These are phyloP conservation scores for Montipora efflorescens DNA, from an alignment of 64 coral and sea anemone genomes.

Conservation along the genomic window DNA sequence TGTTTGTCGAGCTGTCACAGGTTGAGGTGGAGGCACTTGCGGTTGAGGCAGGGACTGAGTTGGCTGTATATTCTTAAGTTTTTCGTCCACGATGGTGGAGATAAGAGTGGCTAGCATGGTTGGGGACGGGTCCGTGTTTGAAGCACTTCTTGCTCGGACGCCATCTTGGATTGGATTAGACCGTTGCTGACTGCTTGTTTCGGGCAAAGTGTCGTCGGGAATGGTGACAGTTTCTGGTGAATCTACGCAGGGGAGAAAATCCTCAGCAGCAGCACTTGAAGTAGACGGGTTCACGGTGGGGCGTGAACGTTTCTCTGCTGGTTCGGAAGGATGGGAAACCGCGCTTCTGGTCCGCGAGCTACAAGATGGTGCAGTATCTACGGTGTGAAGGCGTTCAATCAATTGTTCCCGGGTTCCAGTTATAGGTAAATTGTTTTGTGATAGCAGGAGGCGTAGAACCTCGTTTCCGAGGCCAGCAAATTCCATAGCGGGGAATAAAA, in stretches of 20 bases:
- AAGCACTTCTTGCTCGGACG: not conserved
- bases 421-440: not conserved
- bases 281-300: not conserved
- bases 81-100: not conserved
- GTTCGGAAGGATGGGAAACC: not conserved
- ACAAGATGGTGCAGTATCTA: not conserved
- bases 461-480: not conserved
- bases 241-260: not conserved
- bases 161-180: not conserved
- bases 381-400: not conserved
- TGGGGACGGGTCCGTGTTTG: not conserved
- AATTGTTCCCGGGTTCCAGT: not conserved
- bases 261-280: not conserved
- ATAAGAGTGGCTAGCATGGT: not conserved
- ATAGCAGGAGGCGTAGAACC: not conserved
- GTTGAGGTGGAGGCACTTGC: not conserved
- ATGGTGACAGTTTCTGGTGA: not conserved
- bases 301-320: not conserved
- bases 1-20: not conserved
- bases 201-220: not conserved
- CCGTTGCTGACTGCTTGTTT: not conserved
- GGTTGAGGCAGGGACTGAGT: not conserved
- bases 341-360: not conserved
- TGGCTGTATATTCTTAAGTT: not conserved
- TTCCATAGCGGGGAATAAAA: not conserved